Base-by-base conservation (phyloP, 2,797 vertebrate genomes). In the Pagetopsis macropterus region DNA sequence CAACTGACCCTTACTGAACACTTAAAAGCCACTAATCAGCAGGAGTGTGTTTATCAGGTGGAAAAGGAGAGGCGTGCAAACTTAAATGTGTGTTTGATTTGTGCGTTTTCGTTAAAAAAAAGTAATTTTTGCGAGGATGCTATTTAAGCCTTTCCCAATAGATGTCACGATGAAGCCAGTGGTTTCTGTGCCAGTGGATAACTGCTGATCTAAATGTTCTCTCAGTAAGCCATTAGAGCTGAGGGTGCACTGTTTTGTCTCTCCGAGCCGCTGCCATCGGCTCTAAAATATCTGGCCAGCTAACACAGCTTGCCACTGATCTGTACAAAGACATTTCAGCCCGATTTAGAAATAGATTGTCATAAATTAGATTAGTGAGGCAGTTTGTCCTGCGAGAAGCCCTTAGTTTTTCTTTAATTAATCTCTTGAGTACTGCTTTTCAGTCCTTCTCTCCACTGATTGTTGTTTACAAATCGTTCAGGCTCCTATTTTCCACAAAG, bases 21-120 rank as follows among this genome's bases (percentile, higher is more conserved):
- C 70, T 83, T 72, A 65, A 84, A 85, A 90, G 67, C 55, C 82
- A 68, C 65, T 80, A 85, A 89, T 87, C 84, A 88, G 63, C 46
- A 51, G 50, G 60, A 88, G 78, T 78, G 83, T 89, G 70, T 78
- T 77, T 57, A 72, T 75, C 63, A 79, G 75, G 82, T 4, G 9
- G 1, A 52, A 69, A 58, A 58, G 64, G 37, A 59, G 46, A 41
- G 61, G 37, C 7, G 52, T 71, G 41, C 52, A 68, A 45, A 71
- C 59, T 72, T 57, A 57, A 64, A 45, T 43, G 33, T 65, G 55
- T 68, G 72, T 64, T 68, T 56, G 27, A 16, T 62, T 60, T 52
- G 49, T 58, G 41, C 3, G 4, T 13, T 41, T 43, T 3, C 9
- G 5, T 60, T 76, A 72, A 74, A 9, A 37, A 37, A 37, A 37